Percentiles rank a stretch among this genome's conserved stretches.
Evolutionary conservation across 2,797 vertebrate genomes (phyloP).

Genomic region (Parauchenoglanis punctatus): DNA sequence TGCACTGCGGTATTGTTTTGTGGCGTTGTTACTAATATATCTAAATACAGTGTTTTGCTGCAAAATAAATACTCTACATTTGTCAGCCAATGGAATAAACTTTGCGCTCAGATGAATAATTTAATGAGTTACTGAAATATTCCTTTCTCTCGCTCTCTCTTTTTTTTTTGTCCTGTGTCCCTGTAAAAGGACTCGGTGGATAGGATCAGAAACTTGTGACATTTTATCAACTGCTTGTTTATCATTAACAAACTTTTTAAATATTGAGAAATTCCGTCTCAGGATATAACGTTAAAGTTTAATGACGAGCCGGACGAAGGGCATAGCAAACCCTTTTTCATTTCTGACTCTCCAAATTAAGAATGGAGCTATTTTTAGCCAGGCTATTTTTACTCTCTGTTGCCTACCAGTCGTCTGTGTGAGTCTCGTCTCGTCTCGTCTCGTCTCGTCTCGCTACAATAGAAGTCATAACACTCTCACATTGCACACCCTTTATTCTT

Average conservation of each 20-base stretch:
- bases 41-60: no score
- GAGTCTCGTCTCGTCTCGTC: not conserved
- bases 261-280: not conserved
- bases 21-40: no score
- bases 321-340: not conserved
- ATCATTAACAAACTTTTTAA: not conserved
- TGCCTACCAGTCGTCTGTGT: constrained; percentile 17
- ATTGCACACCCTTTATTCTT: not conserved
- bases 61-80: no score
- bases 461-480: not conserved
- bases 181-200: no score
- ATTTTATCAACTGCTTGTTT: no score
- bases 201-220: no score
- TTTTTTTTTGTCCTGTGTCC: no score
- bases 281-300: not conserved
- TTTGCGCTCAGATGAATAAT: no score
- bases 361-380: constrained; percentile 58
- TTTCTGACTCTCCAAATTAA: constrained; percentile 3
- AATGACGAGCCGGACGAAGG: not conserved
- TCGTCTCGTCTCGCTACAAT: not conserved
- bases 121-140: no score
- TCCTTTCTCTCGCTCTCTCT: not conserved
- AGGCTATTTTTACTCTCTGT: constrained; percentile 14
- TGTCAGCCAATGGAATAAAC: no score
- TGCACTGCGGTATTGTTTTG: no score